phyloP scores from a whole-genome alignment of 2,888 invertebrate genomes.

The Elegia similella region DNA sequence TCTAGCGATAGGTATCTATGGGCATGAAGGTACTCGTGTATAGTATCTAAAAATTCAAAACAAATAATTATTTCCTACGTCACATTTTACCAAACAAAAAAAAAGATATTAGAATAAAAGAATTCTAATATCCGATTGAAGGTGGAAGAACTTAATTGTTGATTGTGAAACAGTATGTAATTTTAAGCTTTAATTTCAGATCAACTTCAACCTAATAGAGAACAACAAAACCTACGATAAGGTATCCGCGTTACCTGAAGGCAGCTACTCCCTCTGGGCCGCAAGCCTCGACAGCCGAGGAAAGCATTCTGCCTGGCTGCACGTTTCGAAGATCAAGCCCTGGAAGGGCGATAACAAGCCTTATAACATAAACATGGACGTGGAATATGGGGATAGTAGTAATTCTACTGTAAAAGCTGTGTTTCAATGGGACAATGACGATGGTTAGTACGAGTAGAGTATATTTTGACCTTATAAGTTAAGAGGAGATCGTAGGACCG shows the following conservation, averaged over 20 bases:
- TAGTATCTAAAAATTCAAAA: too few relatives aligned
- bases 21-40: too few relatives aligned
- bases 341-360: slow-evolving; percentile 25
- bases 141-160: too few relatives aligned
- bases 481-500: neutral
- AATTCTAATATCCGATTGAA: too few relatives aligned
- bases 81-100: too few relatives aligned
- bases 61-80: too few relatives aligned
- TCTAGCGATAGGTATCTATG: too few relatives aligned
- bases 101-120: too few relatives aligned
- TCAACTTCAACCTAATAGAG: slow-evolving; percentile 30
- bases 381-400: neutral
- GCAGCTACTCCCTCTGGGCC: slow-evolving; percentile 40
- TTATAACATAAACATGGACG: slow-evolving; percentile 11
- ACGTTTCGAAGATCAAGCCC: slow-evolving; percentile 31
- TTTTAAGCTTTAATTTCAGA: too few relatives aligned
- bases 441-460: slow-evolving; percentile 40
- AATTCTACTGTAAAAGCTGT: slow-evolving; percentile 24
- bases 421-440: slow-evolving; percentile 38
- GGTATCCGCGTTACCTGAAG: slow-evolving; percentile 20
- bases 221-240: slow-evolving; percentile 18
- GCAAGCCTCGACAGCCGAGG: slow-evolving; percentile 33
- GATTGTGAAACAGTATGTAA: too few relatives aligned
- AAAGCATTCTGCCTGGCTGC: slow-evolving; percentile 36
- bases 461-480: neutral